Conservation (phyloP, 2,888 invertebrate genomes). For the Dysmachus trigonus region DNA sequence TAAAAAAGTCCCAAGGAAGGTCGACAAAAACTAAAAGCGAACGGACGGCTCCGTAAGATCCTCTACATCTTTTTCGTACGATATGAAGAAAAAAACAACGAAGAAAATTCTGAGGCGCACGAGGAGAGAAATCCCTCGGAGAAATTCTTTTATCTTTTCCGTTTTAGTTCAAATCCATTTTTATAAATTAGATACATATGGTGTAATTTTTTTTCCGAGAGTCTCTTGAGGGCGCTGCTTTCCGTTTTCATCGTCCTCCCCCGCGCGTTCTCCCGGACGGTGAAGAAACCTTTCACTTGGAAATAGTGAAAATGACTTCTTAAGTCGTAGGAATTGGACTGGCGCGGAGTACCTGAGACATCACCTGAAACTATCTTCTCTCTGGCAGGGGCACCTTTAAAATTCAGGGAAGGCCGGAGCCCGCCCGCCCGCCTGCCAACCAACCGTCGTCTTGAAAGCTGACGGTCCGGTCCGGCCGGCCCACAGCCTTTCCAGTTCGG, state of each 20-base stretch:
- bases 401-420: not conserved
- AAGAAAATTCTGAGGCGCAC: not conserved
- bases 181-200: constrained; percentile 50
- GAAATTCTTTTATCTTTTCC: constrained; percentile 48
- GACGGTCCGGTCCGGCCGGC: constrained; percentile 30
- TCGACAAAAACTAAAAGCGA: constrained; percentile 12
- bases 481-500: not conserved
- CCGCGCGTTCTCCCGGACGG: not conserved
- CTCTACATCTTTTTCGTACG: not conserved
- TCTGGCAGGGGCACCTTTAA: not conserved
- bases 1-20: not conserved
- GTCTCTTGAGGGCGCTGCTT: constrained; percentile 31
- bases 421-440: not conserved
- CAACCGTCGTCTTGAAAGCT: constrained; percentile 25
- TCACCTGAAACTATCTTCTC: not conserved
- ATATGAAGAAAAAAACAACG: not conserved
- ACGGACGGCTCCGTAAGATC: not conserved
- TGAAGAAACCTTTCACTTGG: not conserved
- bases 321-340: not conserved
- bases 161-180: constrained; percentile 47
- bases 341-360: not conserved
- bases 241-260: not conserved
- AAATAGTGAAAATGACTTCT: constrained; percentile 7
- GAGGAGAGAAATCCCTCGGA: constrained; percentile 25
- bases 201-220: constrained; percentile 44